Percentiles rank a stretch among this genome's conserved stretches.
Conservation (phyloP, 2,888 invertebrate species). For the Smittia sp. region DNA sequence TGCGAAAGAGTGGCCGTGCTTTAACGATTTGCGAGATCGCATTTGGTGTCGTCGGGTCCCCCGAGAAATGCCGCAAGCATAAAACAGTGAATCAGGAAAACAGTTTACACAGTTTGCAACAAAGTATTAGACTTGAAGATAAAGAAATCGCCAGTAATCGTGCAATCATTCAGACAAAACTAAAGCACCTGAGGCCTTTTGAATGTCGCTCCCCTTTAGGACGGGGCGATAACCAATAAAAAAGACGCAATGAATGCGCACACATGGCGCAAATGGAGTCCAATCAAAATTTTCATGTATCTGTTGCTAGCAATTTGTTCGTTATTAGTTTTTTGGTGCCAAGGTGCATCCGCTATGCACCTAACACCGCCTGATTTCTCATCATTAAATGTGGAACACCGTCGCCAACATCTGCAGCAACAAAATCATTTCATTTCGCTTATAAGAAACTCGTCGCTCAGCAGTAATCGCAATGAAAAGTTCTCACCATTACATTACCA, state of each 20-base stretch:
- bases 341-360: constrained; percentile 48
- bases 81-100: neutral
- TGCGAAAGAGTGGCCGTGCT: constrained; percentile 25
- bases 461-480: constrained; percentile 29
- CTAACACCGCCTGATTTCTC: constrained; percentile 43
- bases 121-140: neutral
- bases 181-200: constrained; percentile 26
- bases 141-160: neutral
- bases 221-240: constrained; percentile 38
- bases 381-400: constrained; percentile 24
- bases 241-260: constrained; percentile 56
- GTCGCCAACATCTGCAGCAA: neutral
- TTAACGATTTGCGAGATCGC: constrained; percentile 30
- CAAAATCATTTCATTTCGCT: constrained; percentile 28
- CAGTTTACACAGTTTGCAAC: neutral
- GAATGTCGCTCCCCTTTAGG: constrained; percentile 39
- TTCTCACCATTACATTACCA: constrained; percentile 42
- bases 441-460: constrained; percentile 24
- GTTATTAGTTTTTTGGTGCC: constrained; percentile 51
- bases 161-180: neutral
- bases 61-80: neutral
- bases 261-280: constrained; percentile 56
- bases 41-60: constrained; percentile 17
- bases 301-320: constrained; percentile 52
- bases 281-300: constrained; percentile 54